phyloP scores from a whole-genome alignment of 2,888 invertebrate species.

The Tortricodes alternella region DNA sequence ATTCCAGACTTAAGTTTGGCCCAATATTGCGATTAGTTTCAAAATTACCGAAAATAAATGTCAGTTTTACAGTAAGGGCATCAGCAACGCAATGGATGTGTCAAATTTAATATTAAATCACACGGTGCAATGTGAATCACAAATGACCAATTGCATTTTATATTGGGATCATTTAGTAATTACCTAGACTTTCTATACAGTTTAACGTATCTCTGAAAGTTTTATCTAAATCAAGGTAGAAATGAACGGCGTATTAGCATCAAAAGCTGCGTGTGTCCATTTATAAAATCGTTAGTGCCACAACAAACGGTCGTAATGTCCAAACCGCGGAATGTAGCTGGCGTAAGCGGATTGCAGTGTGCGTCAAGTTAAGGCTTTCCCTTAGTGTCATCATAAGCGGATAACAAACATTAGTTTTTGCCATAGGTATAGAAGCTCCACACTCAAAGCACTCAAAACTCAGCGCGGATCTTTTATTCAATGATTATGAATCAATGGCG shows the following conservation, averaged over 20 bases:
- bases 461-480: too few relatives aligned
- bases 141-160: not conserved
- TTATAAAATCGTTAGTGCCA: conserved; percentile 55
- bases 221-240: conserved; percentile 23
- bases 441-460: too few relatives aligned
- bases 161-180: not conserved
- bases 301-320: conserved; percentile 54
- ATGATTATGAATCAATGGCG: too few relatives aligned
- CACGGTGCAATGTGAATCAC: not conserved
- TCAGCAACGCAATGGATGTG: too few relatives aligned
- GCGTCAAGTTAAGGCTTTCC: not conserved
- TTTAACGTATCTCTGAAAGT: not conserved
- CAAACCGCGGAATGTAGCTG: conserved; percentile 50
- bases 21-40: too few relatives aligned
- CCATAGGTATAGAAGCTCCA: too few relatives aligned
- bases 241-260: conserved; percentile 43
- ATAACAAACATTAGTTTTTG: not conserved
- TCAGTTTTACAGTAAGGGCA: too few relatives aligned
- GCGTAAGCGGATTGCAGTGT: conserved; percentile 49
- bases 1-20: too few relatives aligned
- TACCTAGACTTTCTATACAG: not conserved
- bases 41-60: too few relatives aligned
- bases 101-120: not conserved
- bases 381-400: not conserved
- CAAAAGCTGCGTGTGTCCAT: conserved; percentile 38